A percentile compares a stretch with the other conserved stretches of the same genome.
Conservation (phyloP, 2,797 vertebrate species). For the Erpetoichthys calabaricus region DNA sequence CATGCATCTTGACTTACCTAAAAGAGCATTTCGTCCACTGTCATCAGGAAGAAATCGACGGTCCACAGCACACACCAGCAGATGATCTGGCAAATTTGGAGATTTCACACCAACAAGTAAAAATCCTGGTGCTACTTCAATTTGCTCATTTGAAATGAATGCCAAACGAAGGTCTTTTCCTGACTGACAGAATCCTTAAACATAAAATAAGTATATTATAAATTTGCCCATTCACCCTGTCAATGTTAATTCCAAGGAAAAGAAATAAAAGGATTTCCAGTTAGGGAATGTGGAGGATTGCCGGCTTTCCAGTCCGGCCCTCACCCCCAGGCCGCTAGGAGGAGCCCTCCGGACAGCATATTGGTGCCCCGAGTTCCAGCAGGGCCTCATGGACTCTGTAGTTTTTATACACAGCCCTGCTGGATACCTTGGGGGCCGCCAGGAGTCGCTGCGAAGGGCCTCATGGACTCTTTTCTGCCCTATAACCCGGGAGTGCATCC, state of each 20-base stretch:
- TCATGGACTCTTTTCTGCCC: no score
- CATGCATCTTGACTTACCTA: conserved; percentile 69
- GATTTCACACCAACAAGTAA: conserved; percentile 79
- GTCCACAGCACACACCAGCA: conserved; percentile 87
- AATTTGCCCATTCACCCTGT: background rate
- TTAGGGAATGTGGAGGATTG: no score
- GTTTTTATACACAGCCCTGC: no score
- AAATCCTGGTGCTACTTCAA: conserved; percentile 77
- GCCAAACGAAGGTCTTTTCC: conserved; percentile 80
- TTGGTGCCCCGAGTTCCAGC: no score
- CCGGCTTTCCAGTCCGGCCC: no score
- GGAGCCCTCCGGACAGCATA: no score
- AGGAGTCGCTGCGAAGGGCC: no score
- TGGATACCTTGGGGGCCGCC: no score
- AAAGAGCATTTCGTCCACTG: conserved; percentile 73
- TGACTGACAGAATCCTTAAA: conserved; percentile 78
- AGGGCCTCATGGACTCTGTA: no score
- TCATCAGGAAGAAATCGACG: conserved; percentile 85
- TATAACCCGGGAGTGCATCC: no score
- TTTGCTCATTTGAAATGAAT: conserved; percentile 61
- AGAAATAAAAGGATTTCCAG: no score
- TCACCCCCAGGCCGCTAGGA: no score
- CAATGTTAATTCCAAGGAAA: fast-evolving
- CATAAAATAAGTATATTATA: conserved; percentile 5
- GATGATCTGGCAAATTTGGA: conserved; percentile 66